Conservation (phyloP, 2,888 invertebrate species). For the Drosophila austrosaltans region DNA sequence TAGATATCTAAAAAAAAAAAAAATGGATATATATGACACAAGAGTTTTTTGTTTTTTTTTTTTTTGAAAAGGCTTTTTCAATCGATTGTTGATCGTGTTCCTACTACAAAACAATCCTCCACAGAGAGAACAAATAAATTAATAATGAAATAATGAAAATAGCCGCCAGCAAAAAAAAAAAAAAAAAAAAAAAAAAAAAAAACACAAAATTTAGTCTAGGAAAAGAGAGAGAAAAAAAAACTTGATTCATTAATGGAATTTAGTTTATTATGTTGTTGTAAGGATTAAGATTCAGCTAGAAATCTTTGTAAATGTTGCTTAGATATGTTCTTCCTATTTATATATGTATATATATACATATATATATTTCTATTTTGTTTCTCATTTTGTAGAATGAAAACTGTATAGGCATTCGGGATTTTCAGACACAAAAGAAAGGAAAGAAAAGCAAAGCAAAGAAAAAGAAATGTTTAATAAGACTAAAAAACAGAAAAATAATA, state of each 20-base stretch:
- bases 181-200: not conserved
- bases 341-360: conserved; percentile 16
- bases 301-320: conserved; percentile 19
- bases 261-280: not conserved
- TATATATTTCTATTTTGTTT: conserved; percentile 16
- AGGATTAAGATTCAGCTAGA: not conserved
- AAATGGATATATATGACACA: not conserved
- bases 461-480: conserved; percentile 25
- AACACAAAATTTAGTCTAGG: too few relatives aligned
- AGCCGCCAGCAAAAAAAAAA: not conserved
- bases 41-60: not conserved
- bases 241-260: not conserved
- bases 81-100: not conserved
- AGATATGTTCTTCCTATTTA: conserved; percentile 36
- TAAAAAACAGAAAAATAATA: conserved; percentile 27
- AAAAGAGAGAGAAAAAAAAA: not conserved
- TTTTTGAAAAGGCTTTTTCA: not conserved
- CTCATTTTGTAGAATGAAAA: conserved; percentile 14
- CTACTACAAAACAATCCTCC: not conserved
- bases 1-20: conserved; percentile 12
- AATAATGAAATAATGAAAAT: not conserved
- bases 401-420: conserved; percentile 42
- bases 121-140: too few relatives aligned
- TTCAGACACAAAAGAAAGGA: not conserved
- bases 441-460: conserved; percentile 18